Conservation (phyloP, 1,140 invertebrate species). For the Brachionus rubens region DNA sequence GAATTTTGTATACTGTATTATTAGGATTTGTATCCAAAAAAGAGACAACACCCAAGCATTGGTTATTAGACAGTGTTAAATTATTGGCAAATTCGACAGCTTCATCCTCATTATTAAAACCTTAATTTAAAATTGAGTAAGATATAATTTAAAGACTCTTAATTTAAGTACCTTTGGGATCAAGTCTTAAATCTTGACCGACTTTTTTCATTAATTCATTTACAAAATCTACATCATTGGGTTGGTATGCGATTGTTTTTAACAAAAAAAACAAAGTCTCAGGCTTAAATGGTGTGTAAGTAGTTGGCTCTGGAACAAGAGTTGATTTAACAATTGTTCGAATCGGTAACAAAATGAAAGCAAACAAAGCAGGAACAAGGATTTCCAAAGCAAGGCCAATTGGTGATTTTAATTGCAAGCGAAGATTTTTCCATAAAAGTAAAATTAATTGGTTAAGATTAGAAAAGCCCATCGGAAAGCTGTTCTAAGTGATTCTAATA, state of each 20-base stretch:
- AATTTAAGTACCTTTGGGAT: background rate
- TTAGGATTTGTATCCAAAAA: conserved; percentile 44
- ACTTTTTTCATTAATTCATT: conserved; percentile 50
- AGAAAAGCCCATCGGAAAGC: too few species aligned
- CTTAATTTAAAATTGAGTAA: background rate
- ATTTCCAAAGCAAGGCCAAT: conserved; percentile 53
- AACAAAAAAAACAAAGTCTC: too few species aligned
- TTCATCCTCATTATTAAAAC: conserved; percentile 28
- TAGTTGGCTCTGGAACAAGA: conserved; percentile 48
- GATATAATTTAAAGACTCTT: background rate
- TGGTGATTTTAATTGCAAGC: conserved; percentile 53
- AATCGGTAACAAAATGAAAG: conserved; percentile 54
- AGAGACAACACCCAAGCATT: background rate
- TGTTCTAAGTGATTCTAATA: too few species aligned
- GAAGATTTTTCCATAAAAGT: conserved; percentile 57
- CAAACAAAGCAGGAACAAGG: conserved; percentile 53
- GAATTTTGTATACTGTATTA: conserved; percentile 62
- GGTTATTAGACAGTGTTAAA: conserved; percentile 43
- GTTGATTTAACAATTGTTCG: conserved; percentile 50
- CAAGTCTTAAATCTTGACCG: conserved; percentile 14
- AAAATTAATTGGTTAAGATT: conserved; percentile 46
- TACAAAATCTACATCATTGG: conserved; percentile 47
- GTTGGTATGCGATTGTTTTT: conserved; percentile 45
- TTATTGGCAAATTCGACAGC: background rate
- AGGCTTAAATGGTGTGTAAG: conserved; percentile 51